phyloP scores from a whole-genome alignment of 2,888 invertebrate genomes.

The Tyria jacobaeae region DNA sequence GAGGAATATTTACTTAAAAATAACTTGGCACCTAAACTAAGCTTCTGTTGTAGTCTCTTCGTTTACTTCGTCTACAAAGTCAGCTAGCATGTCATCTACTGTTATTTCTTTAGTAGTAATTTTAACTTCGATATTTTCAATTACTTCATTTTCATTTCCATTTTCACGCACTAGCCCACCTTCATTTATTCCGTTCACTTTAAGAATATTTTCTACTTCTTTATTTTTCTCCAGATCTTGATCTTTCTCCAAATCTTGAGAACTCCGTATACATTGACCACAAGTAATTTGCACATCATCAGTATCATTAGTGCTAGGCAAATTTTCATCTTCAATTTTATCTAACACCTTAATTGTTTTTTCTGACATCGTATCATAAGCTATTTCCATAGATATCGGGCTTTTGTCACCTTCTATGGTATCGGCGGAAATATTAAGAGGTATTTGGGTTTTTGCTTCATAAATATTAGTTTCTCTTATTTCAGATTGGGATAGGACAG shows the following conservation, averaged over 20 bases:
- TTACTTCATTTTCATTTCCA: slow-evolving; percentile 32
- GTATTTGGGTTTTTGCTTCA: slow-evolving; percentile 68
- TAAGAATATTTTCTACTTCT: slow-evolving; percentile 41
- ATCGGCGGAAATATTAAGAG: slow-evolving; percentile 56
- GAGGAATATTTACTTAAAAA: slow-evolving; percentile 6
- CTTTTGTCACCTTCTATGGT: slow-evolving; percentile 60
- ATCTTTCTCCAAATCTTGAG: slow-evolving; percentile 55
- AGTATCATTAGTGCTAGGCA: slow-evolving; percentile 75
- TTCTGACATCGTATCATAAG: slow-evolving; percentile 64
- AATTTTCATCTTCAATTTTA: slow-evolving; percentile 70
- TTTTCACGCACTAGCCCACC: slow-evolving; percentile 39
- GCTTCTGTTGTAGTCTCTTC: slow-evolving; percentile 56
- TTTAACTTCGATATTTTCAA: slow-evolving; percentile 42
- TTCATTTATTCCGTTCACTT: slow-evolving; percentile 60
- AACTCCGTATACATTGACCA: slow-evolving; percentile 65
- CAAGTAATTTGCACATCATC: slow-evolving; percentile 80
- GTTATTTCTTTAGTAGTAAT: slow-evolving; percentile 49
- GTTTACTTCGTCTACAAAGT: slow-evolving; percentile 81
- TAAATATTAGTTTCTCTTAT: slow-evolving; percentile 48
- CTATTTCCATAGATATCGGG: slow-evolving; percentile 68
- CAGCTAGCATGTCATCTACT: slow-evolving; percentile 81
- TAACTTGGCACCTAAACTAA: slow-evolving; percentile 36
- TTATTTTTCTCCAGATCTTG: slow-evolving; percentile 35
- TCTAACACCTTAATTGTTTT: slow-evolving; percentile 63
- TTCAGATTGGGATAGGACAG: background rate